Evolutionary conservation across 2,113 vertebrate species (phyloP), one percentile per base, ranked within the genome.

Genomic region (Sapayoa aenigma): DNA sequence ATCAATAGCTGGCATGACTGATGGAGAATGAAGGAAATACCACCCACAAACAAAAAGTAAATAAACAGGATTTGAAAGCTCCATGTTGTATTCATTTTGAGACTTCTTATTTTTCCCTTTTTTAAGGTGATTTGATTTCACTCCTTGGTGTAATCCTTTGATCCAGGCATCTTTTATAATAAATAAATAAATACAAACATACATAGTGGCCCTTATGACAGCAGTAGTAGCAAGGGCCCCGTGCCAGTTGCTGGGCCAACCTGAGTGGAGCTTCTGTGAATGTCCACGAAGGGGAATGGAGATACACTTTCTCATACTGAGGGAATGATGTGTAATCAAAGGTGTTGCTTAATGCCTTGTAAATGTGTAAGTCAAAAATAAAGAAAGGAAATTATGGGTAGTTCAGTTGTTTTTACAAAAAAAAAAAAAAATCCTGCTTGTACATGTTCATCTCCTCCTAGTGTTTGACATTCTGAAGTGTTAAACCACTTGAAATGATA

Each of bases 401-500:
- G 76, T 60, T 83, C 67, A 73, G 72, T 76, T 55, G 31, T 20
- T 58, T 33, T 62, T 50, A 8, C 6, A 12, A 50, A n/a, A 14
- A 39, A 49, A 16, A 11, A 9, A 33, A 41, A 10, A 24, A 27
- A 10, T 52, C 9, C 2, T 81, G 76, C 41, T 92, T 81, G 42
- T 67, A 82, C 24, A 14, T 58, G 13, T 79, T 82, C 5, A 68
- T 94, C 82, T 91, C 66, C 63, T 93, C 58, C 69, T 41, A 13
- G 44, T 65, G 39, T 90, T 94, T 90, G 87, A 95, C 75, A 91
- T 93, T 95, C 87, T 87, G 52, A 90, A 80, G 75, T 58, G 84
- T 74, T 92, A 95, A 91, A 49, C 63, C 80, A 88, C 65, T 95
- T 96, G 89, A 88, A 95, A 94, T 87, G 75, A 88, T 5, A 92